phyloP scores from a whole-genome alignment of 2,113 vertebrate species.

The Cavia porcellus region DNA sequence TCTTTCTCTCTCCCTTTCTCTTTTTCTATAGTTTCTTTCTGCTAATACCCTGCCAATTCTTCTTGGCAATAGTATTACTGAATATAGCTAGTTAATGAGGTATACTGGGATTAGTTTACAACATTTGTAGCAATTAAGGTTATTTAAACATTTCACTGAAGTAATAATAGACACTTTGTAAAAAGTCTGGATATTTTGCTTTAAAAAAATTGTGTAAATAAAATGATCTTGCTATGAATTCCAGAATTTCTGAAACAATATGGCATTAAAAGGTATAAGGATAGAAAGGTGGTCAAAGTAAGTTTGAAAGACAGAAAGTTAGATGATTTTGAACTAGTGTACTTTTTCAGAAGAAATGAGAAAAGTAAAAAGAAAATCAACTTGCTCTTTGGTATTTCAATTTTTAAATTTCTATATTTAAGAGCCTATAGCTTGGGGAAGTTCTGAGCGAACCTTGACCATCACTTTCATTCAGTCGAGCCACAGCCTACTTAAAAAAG shows the following conservation, averaged over 20 bases:
- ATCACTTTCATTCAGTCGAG: neutral
- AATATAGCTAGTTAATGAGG: slow-evolving; percentile 71
- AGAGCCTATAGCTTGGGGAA: neutral
- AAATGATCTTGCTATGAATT: slow-evolving; percentile 8
- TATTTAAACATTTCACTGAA: slow-evolving; percentile 72
- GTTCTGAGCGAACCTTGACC: neutral
- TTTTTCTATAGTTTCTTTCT: slow-evolving; percentile 19
- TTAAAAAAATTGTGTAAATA: slow-evolving; percentile 27
- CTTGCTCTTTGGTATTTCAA: neutral
- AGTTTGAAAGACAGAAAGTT: neutral
- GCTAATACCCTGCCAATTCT: slow-evolving; percentile 66
- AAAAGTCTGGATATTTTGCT: slow-evolving; percentile 51
- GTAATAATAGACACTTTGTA: slow-evolving; percentile 65
- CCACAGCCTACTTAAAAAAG: neutral
- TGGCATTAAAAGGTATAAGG: neutral
- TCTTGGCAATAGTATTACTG: slow-evolving; percentile 58
- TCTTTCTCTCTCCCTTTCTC: neutral
- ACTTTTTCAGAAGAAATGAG: slow-evolving; percentile 6
- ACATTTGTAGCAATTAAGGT: slow-evolving; percentile 69
- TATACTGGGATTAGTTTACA: slow-evolving; percentile 69
- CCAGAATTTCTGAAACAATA: slow-evolving; percentile 44
- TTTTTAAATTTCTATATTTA: slow-evolving; percentile 51
- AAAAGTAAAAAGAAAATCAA: slow-evolving; percentile 2
- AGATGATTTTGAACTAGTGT: slow-evolving; percentile 27
- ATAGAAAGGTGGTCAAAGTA: neutral